Percentiles rank a stretch among this genome's conserved stretches.
Evolutionary conservation across 2,113 vertebrate genomes (phyloP).

Genomic region (Callionymus lyra): DNA sequence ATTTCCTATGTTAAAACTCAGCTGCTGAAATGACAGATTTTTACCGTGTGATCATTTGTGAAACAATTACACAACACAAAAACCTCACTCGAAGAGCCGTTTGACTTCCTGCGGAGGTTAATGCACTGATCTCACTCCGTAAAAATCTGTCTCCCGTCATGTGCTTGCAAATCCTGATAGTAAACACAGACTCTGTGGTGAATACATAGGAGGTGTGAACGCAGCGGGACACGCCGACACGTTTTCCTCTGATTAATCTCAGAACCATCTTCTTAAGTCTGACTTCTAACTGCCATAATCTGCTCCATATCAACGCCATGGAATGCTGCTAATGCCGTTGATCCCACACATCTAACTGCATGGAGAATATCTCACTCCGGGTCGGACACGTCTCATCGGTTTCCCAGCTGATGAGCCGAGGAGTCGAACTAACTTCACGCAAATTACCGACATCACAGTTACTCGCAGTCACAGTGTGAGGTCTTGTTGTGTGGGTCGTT

Average conservation of each 20-base stretch:
- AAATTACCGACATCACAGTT: neutral
- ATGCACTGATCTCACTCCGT: conserved; percentile 16
- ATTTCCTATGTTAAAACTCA: conserved; percentile 20
- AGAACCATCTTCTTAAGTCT: conserved; percentile 67
- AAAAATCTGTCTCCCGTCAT: conserved; percentile 19
- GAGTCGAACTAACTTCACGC: conserved; percentile 15
- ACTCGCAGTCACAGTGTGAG: too few species aligned
- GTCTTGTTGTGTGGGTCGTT: neutral
- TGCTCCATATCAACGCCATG: conserved; percentile 86
- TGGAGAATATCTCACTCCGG: conserved; percentile 37
- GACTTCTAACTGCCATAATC: conserved; percentile 74
- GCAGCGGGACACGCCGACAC: conserved; percentile 61
- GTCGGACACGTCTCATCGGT: conserved; percentile 41
- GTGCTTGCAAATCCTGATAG: conserved; percentile 25
- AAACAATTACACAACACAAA: neutral
- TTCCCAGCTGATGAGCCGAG: conserved; percentile 14
- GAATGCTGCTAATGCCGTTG: conserved; percentile 80
- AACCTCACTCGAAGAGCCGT: neutral
- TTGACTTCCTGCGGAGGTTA: neutral
- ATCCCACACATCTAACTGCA: conserved; percentile 49
- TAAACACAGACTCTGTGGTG: conserved; percentile 25
- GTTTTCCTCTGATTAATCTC: conserved; percentile 63
- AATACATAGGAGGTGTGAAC: conserved; percentile 23
- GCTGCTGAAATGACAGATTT: conserved; percentile 27
- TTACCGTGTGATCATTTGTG: conserved; percentile 29